phyloP scores from a whole-genome alignment of 1,140 invertebrate species.

The Mizuhopecten yessoensis region DNA sequence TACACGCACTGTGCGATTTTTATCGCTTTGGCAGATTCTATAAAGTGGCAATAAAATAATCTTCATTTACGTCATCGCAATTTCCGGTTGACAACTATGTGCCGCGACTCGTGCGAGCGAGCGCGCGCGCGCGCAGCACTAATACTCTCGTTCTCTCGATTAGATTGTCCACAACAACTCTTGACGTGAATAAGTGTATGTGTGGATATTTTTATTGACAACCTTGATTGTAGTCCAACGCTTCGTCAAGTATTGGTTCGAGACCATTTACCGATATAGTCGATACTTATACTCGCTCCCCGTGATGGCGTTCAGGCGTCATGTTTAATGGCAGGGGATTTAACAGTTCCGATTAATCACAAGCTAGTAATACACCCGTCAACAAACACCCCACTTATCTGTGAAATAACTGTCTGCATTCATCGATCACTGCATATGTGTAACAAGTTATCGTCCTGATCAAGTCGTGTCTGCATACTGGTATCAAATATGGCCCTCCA shows the following conservation, averaged over 20 bases:
- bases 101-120: not conserved
- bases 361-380: not conserved
- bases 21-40: not conserved
- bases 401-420: not conserved
- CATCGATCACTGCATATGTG: not conserved
- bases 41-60: not conserved
- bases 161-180: not conserved
- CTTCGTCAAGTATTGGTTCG: not conserved
- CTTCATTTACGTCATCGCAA: not conserved
- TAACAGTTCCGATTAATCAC: not conserved
- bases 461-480: no score
- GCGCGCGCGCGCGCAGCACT: no score
- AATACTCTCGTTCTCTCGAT: no score
- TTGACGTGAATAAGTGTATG: not conserved
- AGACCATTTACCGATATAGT: not conserved
- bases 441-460: no score
- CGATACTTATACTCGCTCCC: not conserved
- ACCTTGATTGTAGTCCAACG: not conserved
- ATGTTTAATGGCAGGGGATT: not conserved
- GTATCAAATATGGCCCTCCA: no score
- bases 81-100: not conserved
- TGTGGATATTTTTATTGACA: not conserved
- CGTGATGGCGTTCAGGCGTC: not conserved
- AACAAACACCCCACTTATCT: constrained; percentile 11
- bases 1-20: not conserved